Conservation (phyloP, 2,797 vertebrate species). For the Cheirogaleus major region DNA sequence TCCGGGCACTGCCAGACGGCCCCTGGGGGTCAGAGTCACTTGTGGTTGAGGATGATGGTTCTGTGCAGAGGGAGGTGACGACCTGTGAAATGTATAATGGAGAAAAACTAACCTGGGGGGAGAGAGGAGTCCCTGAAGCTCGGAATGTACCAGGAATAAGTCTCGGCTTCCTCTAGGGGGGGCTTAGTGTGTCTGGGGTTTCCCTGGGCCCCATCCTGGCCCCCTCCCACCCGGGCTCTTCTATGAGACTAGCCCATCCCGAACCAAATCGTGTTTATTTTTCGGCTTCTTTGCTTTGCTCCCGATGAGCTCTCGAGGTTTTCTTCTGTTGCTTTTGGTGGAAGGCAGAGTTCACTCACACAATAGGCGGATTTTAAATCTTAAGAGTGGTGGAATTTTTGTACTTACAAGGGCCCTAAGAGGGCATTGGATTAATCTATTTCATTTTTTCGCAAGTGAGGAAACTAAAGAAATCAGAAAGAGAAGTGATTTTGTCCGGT, state of each 20-base stretch:
- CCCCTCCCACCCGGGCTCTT: too few relatives aligned
- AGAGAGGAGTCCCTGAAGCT: accelerated
- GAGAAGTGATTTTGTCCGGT: not conserved
- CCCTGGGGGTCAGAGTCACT: not conserved
- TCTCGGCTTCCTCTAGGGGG: not conserved
- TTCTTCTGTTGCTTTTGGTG: not conserved
- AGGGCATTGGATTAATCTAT: not conserved
- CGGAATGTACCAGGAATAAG: not conserved
- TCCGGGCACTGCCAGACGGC: not conserved
- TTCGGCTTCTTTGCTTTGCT: not conserved
- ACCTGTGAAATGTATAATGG: not conserved
- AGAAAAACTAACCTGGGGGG: not conserved
- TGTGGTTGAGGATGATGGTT: not conserved
- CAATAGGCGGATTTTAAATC: not conserved
- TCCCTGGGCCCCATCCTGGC: not conserved
- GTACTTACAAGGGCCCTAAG: not conserved
- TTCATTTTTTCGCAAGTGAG: not conserved
- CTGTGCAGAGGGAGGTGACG: not conserved
- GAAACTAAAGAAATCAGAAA: not conserved
- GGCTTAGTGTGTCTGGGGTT: not conserved
- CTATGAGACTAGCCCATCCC: not conserved
- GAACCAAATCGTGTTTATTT: not conserved
- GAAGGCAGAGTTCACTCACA: not conserved
- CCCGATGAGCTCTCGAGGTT: not conserved
- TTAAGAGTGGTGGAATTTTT: not conserved